Base-by-base conservation (phyloP, 1,140 invertebrate genomes). In the Triops cancriformis region DNA sequence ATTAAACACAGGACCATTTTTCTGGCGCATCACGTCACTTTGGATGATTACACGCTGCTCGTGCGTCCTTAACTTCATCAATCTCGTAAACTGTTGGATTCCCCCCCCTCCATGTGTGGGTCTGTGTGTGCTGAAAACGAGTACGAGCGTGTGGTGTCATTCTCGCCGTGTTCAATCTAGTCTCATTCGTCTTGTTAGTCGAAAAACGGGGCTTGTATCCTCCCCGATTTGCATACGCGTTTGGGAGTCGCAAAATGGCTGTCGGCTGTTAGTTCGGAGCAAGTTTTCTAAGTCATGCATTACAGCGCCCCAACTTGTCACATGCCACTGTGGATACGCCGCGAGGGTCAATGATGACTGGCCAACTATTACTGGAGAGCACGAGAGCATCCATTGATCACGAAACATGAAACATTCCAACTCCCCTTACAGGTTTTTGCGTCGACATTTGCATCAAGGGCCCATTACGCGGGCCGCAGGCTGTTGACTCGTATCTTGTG, bases 401-500 rank as follows among this genome's bases (percentile, higher is more conserved):
- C 51, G 51, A 64, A 64, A 64, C 51, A 64, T 64, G 51, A 64
- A 64, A 64, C 51, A 64, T 64, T 64, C 51, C 51, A 64, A 64
- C 51, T 64, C 51, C 51, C 51, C 51, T 64, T 23, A 23, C n/a
- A 64, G 51, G 51, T 64, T 64, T 64, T 64, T 64, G 51, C 51
- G 51, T 64, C 51, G 51, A 64, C 51, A 64, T 64, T 64, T 64
- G 51, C 51, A 64, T 64, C 18, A 64, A 64, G 51, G 51, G 51
- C 51, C 51, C 51, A 64, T 64, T 64, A 64, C 51, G 51, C 51
- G 51, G 51, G 23, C 51, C 51, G 31, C 51, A 64, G 51, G 23
- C 41, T 76, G n/a, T 64, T 27, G 73, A 73, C 31, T 73, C 12
- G 45, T 51, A 72, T 64, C 42, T 26, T 78, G 77, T 51, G 72